A percentile compares a stretch with the other conserved stretches of the same genome.
Evolutionary conservation across 1,140 invertebrate genomes (phyloP).

Genomic region (Seison nebaliae): DNA sequence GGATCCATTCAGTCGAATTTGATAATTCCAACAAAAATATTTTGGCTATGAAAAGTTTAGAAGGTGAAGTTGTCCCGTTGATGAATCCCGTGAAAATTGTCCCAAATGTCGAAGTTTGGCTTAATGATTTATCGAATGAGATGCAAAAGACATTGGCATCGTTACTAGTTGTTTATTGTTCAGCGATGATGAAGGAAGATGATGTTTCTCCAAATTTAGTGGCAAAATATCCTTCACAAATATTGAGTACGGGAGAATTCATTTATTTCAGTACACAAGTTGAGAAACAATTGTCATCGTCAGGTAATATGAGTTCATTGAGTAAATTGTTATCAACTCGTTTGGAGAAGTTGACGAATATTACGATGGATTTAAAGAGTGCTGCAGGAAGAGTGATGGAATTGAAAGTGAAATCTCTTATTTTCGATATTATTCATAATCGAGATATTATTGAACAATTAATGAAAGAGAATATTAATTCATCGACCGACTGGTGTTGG

Average conservation of each 20-base stretch:
- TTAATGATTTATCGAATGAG: conserved; percentile 46
- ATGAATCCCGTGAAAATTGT: conserved; percentile 45
- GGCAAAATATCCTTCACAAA: conserved; percentile 53
- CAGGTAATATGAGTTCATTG: conserved; percentile 36
- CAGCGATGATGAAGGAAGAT: conserved; percentile 22
- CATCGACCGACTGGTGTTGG: conserved; percentile 58
- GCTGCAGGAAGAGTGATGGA: conserved; percentile 21
- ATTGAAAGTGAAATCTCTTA: conserved; percentile 41
- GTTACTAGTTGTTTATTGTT: conserved; percentile 41
- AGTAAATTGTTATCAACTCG: conserved; percentile 32
- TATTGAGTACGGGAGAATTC: conserved; percentile 40
- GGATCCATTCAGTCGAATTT: conserved; percentile 48
- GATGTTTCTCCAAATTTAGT: too few relatives aligned
- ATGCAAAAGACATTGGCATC: conserved; percentile 47
- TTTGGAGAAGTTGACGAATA: conserved; percentile 37
- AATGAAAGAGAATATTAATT: conserved; percentile 38
- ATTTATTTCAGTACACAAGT: conserved; percentile 51
- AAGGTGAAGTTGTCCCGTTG: conserved; percentile 56
- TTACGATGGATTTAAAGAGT: conserved; percentile 18
- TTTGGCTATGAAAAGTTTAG: conserved; percentile 43
- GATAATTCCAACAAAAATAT: conserved; percentile 39
- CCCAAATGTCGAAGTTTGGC: conserved; percentile 60
- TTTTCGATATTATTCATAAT: conserved; percentile 73
- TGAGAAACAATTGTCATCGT: conserved; percentile 44
- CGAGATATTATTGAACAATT: conserved; percentile 51